Evolutionary conservation across 2,797 vertebrate species (phyloP).

Genomic region (Semotilus atromaculatus): DNA sequence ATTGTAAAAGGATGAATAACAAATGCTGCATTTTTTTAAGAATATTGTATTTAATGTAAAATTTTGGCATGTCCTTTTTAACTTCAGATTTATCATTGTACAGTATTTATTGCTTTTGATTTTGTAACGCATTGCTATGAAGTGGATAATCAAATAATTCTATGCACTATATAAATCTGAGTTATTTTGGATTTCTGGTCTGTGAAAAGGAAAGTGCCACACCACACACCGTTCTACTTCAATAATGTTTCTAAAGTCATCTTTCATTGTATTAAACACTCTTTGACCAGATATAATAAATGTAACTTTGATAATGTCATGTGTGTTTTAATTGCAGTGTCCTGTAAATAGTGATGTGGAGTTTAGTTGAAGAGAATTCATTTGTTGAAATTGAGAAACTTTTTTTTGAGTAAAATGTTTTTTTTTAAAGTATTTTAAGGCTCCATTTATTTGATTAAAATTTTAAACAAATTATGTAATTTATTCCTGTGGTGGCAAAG

Average conservation of each 20-base stretch:
- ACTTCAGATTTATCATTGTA: constrained; percentile 68
- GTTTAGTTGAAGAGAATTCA: not conserved
- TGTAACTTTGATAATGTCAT: constrained; percentile 44
- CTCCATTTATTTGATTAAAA: too few relatives aligned
- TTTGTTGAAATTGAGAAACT: not conserved
- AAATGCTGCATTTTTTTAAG: constrained; percentile 63
- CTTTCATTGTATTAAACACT: constrained; percentile 53
- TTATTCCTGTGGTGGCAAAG: too few relatives aligned
- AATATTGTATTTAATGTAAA: constrained; percentile 62
- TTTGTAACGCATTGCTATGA: constrained; percentile 48
- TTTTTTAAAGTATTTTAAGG: too few relatives aligned
- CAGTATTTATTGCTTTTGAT: constrained; percentile 71
- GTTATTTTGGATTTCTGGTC: constrained; percentile 50
- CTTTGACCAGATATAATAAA: constrained; percentile 66
- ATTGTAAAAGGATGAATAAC: constrained; percentile 62
- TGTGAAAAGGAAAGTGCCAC: constrained; percentile 53
- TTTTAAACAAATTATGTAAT: too few relatives aligned
- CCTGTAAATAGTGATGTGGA: not conserved
- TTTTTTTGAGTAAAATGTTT: not conserved
- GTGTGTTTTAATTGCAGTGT: not conserved
- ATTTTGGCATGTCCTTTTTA: constrained; percentile 57
- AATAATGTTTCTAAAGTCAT: constrained; percentile 45
- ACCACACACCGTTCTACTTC: constrained; percentile 54
- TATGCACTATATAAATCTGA: constrained; percentile 64
- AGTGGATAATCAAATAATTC: constrained; percentile 51